These are phyloP conservation scores for Pseudobourletiella spinata DNA, from an alignment of 1,140 invertebrate genomes.

Conservation along the genomic window DNA sequence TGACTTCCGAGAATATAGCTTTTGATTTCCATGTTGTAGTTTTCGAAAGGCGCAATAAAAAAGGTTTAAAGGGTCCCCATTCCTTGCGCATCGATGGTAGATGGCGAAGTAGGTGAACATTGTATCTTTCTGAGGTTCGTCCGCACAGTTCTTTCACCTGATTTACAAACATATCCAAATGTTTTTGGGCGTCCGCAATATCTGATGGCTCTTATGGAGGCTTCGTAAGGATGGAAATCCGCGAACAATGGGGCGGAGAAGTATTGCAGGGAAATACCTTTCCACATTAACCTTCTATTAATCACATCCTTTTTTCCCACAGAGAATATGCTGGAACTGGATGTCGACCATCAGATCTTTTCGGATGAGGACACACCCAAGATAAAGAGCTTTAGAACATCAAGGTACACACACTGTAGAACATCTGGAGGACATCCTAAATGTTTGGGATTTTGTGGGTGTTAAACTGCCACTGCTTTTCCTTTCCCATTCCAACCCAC, in stretches of 20 bases:
- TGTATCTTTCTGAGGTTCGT: not conserved
- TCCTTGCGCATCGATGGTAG: not conserved
- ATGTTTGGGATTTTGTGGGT: too few species aligned
- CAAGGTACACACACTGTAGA: too few species aligned
- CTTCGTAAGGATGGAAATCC: not conserved
- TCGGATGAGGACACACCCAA: too few species aligned
- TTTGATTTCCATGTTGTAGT: not conserved
- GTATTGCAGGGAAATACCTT: too few species aligned
- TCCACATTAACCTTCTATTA: too few species aligned
- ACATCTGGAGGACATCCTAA: too few species aligned
- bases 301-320: too few species aligned
- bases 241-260: not conserved
- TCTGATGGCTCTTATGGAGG: not conserved
- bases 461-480: too few species aligned
- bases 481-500: too few species aligned
- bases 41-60: not conserved
- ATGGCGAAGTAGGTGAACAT: not conserved
- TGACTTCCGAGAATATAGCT: not conserved
- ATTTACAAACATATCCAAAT: not conserved
- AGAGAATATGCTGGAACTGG: too few species aligned
- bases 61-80: not conserved
- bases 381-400: too few species aligned
- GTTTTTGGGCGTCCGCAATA: not conserved
- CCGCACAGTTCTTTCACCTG: not conserved
- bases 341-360: too few species aligned